A percentile compares a stretch with the other conserved stretches of the same genome.
Evolutionary conservation across 2,797 vertebrate genomes (phyloP).

Genomic region (Sebastes kiyomatsui): DNA sequence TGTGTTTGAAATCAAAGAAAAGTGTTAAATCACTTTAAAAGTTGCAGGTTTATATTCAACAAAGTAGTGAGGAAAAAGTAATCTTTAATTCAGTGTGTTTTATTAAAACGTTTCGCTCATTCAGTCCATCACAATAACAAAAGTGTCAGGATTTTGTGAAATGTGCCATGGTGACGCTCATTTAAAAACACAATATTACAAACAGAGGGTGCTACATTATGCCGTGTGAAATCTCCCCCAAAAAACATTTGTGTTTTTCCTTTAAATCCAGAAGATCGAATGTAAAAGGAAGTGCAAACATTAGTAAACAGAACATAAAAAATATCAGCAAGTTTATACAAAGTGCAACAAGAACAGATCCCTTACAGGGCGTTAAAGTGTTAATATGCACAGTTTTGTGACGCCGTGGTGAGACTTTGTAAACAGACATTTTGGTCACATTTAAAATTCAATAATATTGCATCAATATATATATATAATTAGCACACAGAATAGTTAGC

Average conservation of each 20-base stretch:
- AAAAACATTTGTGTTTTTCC: background rate
- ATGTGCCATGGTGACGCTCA: constrained; percentile 1
- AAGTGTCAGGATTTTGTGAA: constrained; percentile 29
- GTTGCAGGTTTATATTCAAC: background rate
- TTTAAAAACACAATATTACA: constrained; percentile 39
- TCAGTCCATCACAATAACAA: constrained; percentile 57
- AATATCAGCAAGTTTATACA: constrained; percentile 39
- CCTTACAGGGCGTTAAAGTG: constrained; percentile 14
- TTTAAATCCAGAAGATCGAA: constrained; percentile 10
- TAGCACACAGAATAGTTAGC: constrained; percentile 36
- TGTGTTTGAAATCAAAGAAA: too few relatives aligned
- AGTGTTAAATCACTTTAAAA: background rate
- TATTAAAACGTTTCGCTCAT: constrained; percentile 60
- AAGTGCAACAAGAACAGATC: constrained; percentile 61
- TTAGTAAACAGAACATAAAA: constrained; percentile 39
- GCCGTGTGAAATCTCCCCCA: constrained; percentile 14
- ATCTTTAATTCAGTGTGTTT: constrained; percentile 19
- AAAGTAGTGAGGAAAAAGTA: background rate
- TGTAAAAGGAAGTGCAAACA: constrained; percentile 58
- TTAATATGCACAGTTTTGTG: constrained; percentile 33
- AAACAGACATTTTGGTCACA: constrained; percentile 62
- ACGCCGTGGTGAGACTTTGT: constrained; percentile 37
- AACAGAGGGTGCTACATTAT: constrained; percentile 58
- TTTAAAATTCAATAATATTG: constrained; percentile 50
- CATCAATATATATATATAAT: constrained; percentile 29